These are phyloP conservation scores for Xestoiulus laeticollis DNA, from an alignment of 2,888 invertebrate genomes.

Conservation along the genomic window DNA sequence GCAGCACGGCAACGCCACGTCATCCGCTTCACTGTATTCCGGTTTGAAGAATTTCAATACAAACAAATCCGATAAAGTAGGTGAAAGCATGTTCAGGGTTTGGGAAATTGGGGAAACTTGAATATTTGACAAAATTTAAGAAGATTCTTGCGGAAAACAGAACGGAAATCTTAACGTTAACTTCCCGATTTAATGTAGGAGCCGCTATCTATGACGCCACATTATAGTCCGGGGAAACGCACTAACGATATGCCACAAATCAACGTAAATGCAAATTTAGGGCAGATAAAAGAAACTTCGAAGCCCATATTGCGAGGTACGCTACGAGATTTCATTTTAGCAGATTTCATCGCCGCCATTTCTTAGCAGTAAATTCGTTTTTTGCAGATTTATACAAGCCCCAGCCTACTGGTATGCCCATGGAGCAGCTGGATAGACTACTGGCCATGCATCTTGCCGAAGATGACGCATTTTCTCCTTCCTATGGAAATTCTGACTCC, in stretches of 20 bases:
- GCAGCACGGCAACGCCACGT: not conserved
- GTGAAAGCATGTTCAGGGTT: not conserved
- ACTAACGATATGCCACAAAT: constrained; percentile 56
- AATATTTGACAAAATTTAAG: not conserved
- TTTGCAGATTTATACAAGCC: not conserved
- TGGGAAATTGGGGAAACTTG: not conserved
- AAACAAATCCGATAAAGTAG: constrained; percentile 27
- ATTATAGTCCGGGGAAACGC: constrained; percentile 52
- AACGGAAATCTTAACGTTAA: not conserved
- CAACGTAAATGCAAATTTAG: constrained; percentile 43
- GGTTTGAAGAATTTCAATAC: constrained; percentile 42
- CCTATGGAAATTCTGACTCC: not conserved
- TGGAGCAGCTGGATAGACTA: constrained; percentile 46
- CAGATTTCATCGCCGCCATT: no score
- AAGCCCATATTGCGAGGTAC: constrained; percentile 42
- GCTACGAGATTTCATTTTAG: not conserved
- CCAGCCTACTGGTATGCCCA: not conserved
- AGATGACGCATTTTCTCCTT: not conserved
- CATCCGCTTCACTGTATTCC: not conserved
- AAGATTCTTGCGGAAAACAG: not conserved
- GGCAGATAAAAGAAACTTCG: not conserved
- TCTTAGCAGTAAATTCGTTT: not conserved
- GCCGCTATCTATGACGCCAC: constrained; percentile 22
- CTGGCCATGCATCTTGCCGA: constrained; percentile 38
- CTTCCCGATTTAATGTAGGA: not conserved